phyloP scores from a whole-genome alignment of 2,113 vertebrate genomes.

The Pavo muticus region DNA sequence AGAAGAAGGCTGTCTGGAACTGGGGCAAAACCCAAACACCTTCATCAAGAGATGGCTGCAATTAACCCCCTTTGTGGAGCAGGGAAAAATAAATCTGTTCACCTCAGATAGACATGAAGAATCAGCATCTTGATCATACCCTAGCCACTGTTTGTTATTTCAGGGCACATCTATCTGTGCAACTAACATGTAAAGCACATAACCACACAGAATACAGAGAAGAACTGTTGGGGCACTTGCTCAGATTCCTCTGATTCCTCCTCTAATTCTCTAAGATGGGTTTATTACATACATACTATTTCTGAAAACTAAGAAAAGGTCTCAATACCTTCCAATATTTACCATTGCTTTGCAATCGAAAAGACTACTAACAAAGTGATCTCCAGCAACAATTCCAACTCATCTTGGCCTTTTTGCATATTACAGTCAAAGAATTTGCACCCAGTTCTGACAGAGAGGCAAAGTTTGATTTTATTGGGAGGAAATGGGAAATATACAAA shows the following conservation, averaged over 20 bases:
- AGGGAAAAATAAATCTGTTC: not conserved
- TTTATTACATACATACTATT: not conserved
- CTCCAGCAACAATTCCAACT: not conserved
- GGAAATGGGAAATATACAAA: not conserved
- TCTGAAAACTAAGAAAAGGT: constrained; percentile 25
- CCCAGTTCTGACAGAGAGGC: not conserved
- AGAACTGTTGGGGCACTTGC: not conserved
- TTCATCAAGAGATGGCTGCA: not conserved
- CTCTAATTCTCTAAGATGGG: not conserved
- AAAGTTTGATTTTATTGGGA: not conserved
- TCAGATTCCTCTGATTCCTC: not conserved
- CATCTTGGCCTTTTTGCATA: not conserved
- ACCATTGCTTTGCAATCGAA: not conserved
- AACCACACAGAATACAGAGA: not conserved
- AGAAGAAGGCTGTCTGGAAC: not conserved
- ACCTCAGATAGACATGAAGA: not conserved
- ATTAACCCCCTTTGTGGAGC: not conserved
- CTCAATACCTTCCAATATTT: not conserved
- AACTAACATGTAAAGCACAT: not conserved
- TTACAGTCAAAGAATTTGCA: not conserved
- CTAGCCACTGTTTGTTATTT: not conserved
- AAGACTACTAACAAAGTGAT: not conserved
- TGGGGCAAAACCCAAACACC: not conserved
- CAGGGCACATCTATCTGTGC: not conserved
- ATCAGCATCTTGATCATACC: accelerated